Evolutionary conservation across 1,140 invertebrate species (phyloP).

Genomic region (Macrostomum lignano): DNA sequence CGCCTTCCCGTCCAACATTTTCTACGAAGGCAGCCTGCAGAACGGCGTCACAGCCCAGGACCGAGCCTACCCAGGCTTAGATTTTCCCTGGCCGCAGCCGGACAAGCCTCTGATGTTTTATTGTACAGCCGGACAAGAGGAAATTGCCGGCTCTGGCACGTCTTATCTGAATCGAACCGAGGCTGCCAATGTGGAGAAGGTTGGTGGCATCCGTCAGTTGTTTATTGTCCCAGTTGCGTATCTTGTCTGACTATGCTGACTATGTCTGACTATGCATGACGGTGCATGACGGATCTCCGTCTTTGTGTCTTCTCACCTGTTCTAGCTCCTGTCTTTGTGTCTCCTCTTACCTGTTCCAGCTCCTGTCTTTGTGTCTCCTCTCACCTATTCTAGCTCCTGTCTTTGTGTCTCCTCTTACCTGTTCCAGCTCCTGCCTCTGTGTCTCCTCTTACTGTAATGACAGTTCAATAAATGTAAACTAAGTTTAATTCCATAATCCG

Average conservation of each 20-base stretch:
- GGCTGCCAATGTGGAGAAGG: slow-evolving; percentile 87
- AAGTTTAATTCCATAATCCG: neutral
- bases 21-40: slow-evolving; percentile 90
- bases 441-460: too few species aligned
- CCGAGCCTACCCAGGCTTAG: slow-evolving; percentile 41
- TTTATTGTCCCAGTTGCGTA: neutral
- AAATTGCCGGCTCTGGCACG: slow-evolving; percentile 86
- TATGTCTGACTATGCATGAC: neutral
- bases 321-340: neutral
- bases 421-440: neutral
- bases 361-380: neutral
- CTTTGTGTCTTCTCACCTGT: neutral
- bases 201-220: slow-evolving; percentile 29
- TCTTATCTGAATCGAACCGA: slow-evolving; percentile 88
- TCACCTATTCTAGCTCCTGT: neutral
- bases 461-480: too few species aligned
- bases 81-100: slow-evolving; percentile 82
- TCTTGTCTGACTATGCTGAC: neutral
- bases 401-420: neutral
- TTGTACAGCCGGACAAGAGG: slow-evolving; percentile 79
- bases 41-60: slow-evolving; percentile 68
- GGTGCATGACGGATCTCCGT: neutral
- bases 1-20: slow-evolving; percentile 91
- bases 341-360: neutral
- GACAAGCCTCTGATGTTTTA: slow-evolving; percentile 98